phyloP scores from a whole-genome alignment of 1,140 invertebrate genomes.

The Drosophila hydei region DNA sequence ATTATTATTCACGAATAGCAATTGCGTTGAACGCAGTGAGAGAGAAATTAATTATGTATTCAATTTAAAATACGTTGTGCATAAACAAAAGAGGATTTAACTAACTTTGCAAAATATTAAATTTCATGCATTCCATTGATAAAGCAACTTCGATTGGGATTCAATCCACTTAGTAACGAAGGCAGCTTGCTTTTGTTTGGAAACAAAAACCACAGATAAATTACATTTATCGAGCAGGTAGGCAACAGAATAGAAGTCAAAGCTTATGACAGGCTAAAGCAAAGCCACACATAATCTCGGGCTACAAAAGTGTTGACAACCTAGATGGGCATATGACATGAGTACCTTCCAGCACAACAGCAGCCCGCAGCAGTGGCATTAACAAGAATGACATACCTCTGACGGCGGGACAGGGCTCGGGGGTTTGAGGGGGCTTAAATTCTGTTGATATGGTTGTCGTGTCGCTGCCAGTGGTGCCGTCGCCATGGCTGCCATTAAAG shows the following conservation, averaged over 20 bases:
- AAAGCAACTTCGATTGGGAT: not conserved
- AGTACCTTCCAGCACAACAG: not conserved
- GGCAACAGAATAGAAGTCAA: conserved; percentile 13
- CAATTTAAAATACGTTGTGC: not conserved
- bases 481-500: conserved; percentile 73
- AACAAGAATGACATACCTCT: conserved; percentile 14
- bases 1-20: not conserved
- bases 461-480: conserved; percentile 24
- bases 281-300: conserved; percentile 25
- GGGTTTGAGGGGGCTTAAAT: not conserved
- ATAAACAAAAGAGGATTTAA: not conserved
- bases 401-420: too few species aligned
- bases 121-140: not conserved
- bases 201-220: not conserved
- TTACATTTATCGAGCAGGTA: not conserved
- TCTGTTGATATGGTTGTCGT: conserved; percentile 7
- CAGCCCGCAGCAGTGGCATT: not conserved
- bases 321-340: conserved; percentile 11
- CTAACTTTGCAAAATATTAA: not conserved
- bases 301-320: conserved; percentile 31
- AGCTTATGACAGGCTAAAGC: conserved; percentile 15
- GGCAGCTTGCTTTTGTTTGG: conserved; percentile 4
- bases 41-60: not conserved
- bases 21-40: not conserved
- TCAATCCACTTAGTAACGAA: not conserved